Base-by-base conservation (phyloP, 1,140 invertebrate genomes). In the Myzus persicae region DNA sequence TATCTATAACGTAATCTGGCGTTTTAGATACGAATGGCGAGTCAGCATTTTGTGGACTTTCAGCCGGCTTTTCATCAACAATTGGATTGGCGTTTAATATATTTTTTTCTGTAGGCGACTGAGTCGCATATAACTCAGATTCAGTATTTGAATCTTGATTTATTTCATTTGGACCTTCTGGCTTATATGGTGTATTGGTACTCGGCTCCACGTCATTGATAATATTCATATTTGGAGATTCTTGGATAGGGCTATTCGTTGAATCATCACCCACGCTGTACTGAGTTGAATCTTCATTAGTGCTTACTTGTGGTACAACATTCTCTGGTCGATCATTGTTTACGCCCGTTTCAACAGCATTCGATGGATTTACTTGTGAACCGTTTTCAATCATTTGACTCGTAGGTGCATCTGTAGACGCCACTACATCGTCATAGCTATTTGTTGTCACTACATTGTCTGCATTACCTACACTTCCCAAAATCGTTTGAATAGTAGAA, bases 391-490 rank as follows among this genome's bases (percentile, higher is more conserved):
- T 18, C 2, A 36, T 8, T 40, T 42, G 40, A 84, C 36, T 84
- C 31, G 11, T 31, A 2, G 76, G 36, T 22, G 36, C 8, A 46
- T 84, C 7, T 40, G 44, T 84, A 31, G 51, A 90, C 7, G 89
- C 26, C 24, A 48, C 46, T 48, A 31, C 24, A n/a, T 82, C 76
- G 6, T 9, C 20, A 36, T 82, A 92, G 11, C 22, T 46, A 84
- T 82, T 92, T 36, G 91, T 92, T 2, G 91, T 81, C 26, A 38
- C n/a, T 82, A 48, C 24, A 92, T 82, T 82, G 6, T 82, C 91
- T 38, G 36, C 31, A 46, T 48, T 82, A 36, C n/a, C 76, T 40
- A 31, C 44, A 46, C 26, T 91, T n/a, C 38, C 54, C 48, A 31
- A 67, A n/a, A 31, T 67, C 11, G 59, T 3, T 67, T 67, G 59